Conservation (phyloP, 2,888 invertebrate genomes). For the Pantelozetes paolii region DNA sequence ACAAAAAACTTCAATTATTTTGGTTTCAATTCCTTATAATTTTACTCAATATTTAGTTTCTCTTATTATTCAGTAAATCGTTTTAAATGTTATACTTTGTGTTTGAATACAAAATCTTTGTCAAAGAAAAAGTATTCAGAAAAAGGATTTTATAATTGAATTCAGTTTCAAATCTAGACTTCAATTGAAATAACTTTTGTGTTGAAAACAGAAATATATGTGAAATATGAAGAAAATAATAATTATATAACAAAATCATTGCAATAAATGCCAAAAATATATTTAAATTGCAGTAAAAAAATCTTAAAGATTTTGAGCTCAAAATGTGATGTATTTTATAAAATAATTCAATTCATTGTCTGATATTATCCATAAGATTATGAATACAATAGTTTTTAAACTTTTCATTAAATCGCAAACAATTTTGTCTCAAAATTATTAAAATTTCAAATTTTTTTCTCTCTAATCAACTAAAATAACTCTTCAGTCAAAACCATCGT, state of each 20-base stretch:
- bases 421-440: not conserved
- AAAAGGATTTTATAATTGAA: conserved; percentile 1
- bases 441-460: not conserved
- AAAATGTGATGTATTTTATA: too few species aligned
- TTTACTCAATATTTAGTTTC: not conserved
- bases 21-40: not conserved
- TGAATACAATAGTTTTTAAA: not conserved
- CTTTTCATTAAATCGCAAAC: not conserved
- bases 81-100: conserved; percentile 34
- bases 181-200: not conserved
- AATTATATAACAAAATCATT: not conserved
- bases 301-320: too few species aligned
- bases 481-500: conserved; percentile 6
- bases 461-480: conserved; percentile 5
- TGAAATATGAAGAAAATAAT: not conserved
- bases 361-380: not conserved
- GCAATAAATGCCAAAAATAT: too few species aligned
- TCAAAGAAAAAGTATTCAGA: not conserved
- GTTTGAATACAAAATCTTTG: conserved; percentile 17
- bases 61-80: not conserved
- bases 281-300: too few species aligned
- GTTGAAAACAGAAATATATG: not conserved
- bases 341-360: too few species aligned
- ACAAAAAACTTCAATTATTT: conserved; percentile 22
- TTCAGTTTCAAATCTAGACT: conserved; percentile 4